Conservation (phyloP, 2,113 vertebrate genomes). For the Sinocyclocheilus grahami region DNA sequence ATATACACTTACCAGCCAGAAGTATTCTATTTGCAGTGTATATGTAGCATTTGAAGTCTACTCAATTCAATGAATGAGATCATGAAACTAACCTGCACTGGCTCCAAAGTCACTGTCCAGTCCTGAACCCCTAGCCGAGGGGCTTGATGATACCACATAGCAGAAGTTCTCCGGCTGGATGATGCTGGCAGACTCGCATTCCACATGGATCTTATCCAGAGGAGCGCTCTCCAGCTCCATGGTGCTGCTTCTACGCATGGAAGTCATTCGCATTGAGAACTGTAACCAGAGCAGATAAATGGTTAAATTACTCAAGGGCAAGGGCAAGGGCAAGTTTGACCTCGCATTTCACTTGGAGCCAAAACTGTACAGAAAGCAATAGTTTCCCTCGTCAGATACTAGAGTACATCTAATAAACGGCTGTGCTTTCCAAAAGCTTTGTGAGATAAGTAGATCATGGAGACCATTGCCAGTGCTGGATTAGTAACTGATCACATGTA, state of each 20-base stretch:
- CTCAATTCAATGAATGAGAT: background rate
- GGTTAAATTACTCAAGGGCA: background rate
- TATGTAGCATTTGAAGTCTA: background rate
- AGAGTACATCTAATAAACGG: background rate
- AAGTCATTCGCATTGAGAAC: slow-evolving; percentile 27
- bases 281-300: background rate
- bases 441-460: too few relatives aligned
- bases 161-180: slow-evolving; percentile 58
- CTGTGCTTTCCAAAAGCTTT: too few relatives aligned
- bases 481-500: too few relatives aligned
- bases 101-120: slow-evolving; percentile 85
- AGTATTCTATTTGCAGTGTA: background rate
- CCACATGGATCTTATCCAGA: slow-evolving; percentile 58
- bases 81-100: slow-evolving; percentile 75
- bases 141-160: slow-evolving; percentile 53
- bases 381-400: background rate
- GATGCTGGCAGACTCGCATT: slow-evolving; percentile 66
- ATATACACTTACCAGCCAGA: background rate
- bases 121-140: slow-evolving; percentile 71
- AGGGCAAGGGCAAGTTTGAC: too few relatives aligned
- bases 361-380: background rate
- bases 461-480: too few relatives aligned
- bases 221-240: slow-evolving; percentile 59
- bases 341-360: background rate
- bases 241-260: slow-evolving; percentile 64